phyloP scores from a whole-genome alignment of 2,797 vertebrate genomes.

The Channa striata region DNA sequence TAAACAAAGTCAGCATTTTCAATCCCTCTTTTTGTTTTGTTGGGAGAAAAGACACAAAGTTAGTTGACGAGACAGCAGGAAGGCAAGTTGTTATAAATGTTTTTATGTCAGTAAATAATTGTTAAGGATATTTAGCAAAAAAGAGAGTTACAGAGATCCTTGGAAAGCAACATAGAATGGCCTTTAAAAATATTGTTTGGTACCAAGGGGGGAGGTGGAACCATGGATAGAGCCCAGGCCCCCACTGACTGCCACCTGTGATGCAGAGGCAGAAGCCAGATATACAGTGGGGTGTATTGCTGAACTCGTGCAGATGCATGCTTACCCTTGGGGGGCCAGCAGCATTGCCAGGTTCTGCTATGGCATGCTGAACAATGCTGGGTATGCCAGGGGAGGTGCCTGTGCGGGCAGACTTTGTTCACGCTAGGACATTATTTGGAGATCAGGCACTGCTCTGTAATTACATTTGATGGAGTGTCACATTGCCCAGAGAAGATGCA shows the following conservation, averaged over 20 bases:
- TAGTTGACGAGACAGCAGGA: neutral
- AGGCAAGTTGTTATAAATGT: neutral
- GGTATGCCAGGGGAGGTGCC: conserved; percentile 28
- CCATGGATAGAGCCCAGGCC: neutral
- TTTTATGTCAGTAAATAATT: no score
- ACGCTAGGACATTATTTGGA: conserved; percentile 38
- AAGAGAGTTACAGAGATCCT: conserved; percentile 1
- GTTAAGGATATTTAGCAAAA: no score
- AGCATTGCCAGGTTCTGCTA: conserved; percentile 45
- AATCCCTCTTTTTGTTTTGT: conserved; percentile 8
- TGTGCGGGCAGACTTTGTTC: conserved; percentile 51
- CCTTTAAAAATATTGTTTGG: conserved; percentile 5
- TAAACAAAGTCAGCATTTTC: conserved; percentile 7
- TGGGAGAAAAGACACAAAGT: neutral
- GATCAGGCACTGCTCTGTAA: conserved; percentile 32
- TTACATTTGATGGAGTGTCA: conserved; percentile 43
- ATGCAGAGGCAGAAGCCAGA: conserved; percentile 36
- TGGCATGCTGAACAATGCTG: conserved; percentile 42
- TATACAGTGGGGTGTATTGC: conserved; percentile 32
- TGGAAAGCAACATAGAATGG: neutral
- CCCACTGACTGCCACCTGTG: conserved; percentile 27
- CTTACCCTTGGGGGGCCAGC: conserved; percentile 45
- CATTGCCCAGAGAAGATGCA: conserved; percentile 22
- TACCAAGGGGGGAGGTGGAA: neutral
- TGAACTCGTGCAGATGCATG: conserved; percentile 27